phyloP scores from a whole-genome alignment of 2,888 invertebrate genomes.

The Margaritifera margaritifera region DNA sequence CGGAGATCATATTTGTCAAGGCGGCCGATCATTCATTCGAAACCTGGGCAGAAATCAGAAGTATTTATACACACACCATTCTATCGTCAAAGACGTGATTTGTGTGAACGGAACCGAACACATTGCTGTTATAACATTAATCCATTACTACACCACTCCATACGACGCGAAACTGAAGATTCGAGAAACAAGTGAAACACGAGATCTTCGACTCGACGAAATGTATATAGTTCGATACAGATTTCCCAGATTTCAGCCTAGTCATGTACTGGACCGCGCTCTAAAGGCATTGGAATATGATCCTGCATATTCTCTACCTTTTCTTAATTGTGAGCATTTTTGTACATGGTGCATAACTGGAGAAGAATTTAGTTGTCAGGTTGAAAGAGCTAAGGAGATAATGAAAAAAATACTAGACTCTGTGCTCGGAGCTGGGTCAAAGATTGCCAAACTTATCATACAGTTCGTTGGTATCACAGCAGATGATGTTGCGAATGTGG shows the following conservation, averaged over 20 bases:
- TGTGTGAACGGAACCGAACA: not conserved
- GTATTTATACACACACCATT: conserved; percentile 18
- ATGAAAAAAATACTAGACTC: conserved; percentile 6
- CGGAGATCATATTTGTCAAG: conserved; percentile 16
- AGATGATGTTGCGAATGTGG: conserved; percentile 13
- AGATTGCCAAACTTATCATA: conserved; percentile 7
- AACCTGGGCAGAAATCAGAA: conserved; percentile 10
- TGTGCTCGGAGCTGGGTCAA: conserved; percentile 9
- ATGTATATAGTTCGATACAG: conserved; percentile 21
- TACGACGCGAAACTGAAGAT: conserved; percentile 15
- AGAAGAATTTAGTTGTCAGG: conserved; percentile 16
- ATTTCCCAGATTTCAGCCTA: conserved; percentile 5
- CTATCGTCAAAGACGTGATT: conserved; percentile 21
- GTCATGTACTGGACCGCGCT: conserved; percentile 17
- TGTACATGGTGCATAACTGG: conserved; percentile 11
- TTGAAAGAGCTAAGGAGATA: not conserved
- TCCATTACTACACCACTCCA: conserved; percentile 19
- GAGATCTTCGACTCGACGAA: conserved; percentile 13
- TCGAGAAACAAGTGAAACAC: conserved; percentile 17
- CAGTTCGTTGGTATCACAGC: conserved; percentile 5
- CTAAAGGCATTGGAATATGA: conserved; percentile 3
- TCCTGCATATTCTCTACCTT: not conserved
- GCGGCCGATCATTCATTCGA: conserved; percentile 8
- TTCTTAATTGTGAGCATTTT: conserved; percentile 10
- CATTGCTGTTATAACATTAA: conserved; percentile 8